phyloP scores from a whole-genome alignment of 2,797 vertebrate genomes.

The Mormyrops attenuatus region DNA sequence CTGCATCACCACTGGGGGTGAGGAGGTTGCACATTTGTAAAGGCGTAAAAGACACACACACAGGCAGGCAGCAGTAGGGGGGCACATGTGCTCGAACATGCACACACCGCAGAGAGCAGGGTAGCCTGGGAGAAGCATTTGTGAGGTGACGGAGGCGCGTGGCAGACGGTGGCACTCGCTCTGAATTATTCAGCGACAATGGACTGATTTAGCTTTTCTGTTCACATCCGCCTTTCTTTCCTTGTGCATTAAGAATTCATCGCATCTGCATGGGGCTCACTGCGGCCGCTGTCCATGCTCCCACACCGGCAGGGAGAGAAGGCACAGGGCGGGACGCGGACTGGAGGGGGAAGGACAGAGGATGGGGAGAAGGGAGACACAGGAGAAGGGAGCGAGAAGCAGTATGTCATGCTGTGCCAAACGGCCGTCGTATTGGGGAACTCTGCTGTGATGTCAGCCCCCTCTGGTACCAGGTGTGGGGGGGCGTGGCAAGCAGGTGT shows the following conservation, averaged over 20 bases:
- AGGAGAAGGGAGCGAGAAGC: not conserved
- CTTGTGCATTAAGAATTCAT: slow-evolving; percentile 61
- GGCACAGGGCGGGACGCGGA: slow-evolving; percentile 9
- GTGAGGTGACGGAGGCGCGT: slow-evolving; percentile 12
- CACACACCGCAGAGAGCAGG: slow-evolving; percentile 9
- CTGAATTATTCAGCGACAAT: slow-evolving; percentile 56
- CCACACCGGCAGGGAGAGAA: slow-evolving; percentile 24
- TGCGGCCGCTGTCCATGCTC: slow-evolving; percentile 50
- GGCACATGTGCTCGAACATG: not conserved
- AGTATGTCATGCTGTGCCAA: not conserved
- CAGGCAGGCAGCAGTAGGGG: not conserved
- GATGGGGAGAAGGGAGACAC: slow-evolving; percentile 14
- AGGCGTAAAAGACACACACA: slow-evolving; percentile 18
- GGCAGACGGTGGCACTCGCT: slow-evolving; percentile 32
- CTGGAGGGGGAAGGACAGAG: slow-evolving; percentile 36
- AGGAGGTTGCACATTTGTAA: slow-evolving; percentile 2
- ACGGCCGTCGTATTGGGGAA: not conserved
- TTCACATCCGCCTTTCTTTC: slow-evolving; percentile 36
- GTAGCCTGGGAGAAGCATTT: slow-evolving; percentile 10
- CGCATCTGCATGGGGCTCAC: slow-evolving; percentile 43
- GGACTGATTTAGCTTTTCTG: slow-evolving; percentile 54
- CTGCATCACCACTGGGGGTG: not conserved
- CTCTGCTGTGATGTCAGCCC: not conserved
- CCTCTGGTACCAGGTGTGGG: not conserved
- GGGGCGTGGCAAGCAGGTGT: not conserved